These are phyloP conservation scores for Oreochromis niloticus DNA, from an alignment of 2,113 vertebrate genomes.

Conservation along the genomic window DNA sequence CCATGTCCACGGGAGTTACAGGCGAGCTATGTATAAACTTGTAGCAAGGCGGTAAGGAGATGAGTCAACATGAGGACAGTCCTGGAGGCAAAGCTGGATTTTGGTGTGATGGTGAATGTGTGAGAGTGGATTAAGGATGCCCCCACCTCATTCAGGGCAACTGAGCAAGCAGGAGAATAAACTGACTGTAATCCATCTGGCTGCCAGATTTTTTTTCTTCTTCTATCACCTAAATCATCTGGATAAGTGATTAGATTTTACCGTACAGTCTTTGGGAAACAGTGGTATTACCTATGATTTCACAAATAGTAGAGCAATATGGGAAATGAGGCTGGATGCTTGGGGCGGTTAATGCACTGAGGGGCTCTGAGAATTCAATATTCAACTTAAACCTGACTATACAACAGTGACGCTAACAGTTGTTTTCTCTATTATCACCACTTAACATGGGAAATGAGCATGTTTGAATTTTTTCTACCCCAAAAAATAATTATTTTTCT, in stretches of 20 bases:
- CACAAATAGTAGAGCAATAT: not conserved
- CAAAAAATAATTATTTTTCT: not conserved
- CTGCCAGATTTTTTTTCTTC: not conserved
- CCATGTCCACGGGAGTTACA: not conserved
- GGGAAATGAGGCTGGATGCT: not conserved
- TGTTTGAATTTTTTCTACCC: not conserved
- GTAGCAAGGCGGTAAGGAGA: conserved; percentile 27
- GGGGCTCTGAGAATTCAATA: not conserved
- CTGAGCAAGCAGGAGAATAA: conserved; percentile 8
- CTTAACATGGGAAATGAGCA: not conserved
- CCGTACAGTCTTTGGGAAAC: not conserved
- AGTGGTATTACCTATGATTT: not conserved
- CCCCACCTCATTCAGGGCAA: conserved; percentile 16
- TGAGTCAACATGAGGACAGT: conserved; percentile 49
- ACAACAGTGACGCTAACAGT: not conserved
- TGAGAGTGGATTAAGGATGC: conserved; percentile 46
- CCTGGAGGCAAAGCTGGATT: conserved; percentile 28
- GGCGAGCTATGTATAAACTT: conserved; percentile 4
- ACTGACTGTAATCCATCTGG: conserved; percentile 32
- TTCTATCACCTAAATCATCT: not conserved
- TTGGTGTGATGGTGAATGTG: conserved; percentile 33
- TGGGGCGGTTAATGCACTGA: not conserved
- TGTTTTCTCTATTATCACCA: not conserved
- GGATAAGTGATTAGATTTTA: not conserved
- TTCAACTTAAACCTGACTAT: not conserved